These are phyloP conservation scores for Drosophila pectinifera DNA, from an alignment of 1,140 invertebrate genomes.

Conservation along the genomic window DNA sequence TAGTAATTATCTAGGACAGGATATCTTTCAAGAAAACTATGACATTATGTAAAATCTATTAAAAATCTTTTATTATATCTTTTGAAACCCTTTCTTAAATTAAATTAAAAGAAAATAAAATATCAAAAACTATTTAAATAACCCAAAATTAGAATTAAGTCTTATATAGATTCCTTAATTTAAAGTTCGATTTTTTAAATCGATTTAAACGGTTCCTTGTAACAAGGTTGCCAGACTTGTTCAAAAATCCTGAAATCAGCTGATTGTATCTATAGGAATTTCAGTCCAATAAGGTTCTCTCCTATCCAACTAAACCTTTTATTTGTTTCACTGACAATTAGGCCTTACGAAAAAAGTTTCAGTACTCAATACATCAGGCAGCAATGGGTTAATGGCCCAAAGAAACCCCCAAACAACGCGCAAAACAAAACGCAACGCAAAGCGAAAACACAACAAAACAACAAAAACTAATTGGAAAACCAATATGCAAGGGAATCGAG, in stretches of 20 bases:
- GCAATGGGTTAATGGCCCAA: constrained; percentile 37
- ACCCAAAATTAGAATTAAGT: background rate
- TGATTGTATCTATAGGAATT: constrained; percentile 33
- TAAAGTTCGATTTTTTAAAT: background rate
- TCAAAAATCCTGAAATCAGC: constrained; percentile 11
- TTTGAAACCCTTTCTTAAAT: background rate
- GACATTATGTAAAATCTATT: too few species aligned
- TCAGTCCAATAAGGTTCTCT: background rate
- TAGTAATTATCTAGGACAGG: background rate
- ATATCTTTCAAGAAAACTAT: background rate
- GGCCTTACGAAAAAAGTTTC: too few species aligned
- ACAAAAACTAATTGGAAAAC: constrained; percentile 77
- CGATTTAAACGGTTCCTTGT: background rate
- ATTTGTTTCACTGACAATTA: background rate
- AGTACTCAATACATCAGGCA: background rate
- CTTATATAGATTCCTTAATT: background rate
- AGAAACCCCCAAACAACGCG: constrained; percentile 16
- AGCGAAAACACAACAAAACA: constrained; percentile 45
- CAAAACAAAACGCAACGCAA: constrained; percentile 48
- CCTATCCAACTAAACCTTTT: background rate
- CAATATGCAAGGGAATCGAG: constrained; percentile 57
- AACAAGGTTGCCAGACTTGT: constrained; percentile 10
- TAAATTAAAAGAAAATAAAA: background rate
- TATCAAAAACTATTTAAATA: background rate
- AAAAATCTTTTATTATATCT: too few species aligned